Percentiles rank a stretch among this genome's conserved stretches.
Evolutionary conservation across 2,888 invertebrate genomes (phyloP).

Genomic region (Lucinisca nassula): DNA sequence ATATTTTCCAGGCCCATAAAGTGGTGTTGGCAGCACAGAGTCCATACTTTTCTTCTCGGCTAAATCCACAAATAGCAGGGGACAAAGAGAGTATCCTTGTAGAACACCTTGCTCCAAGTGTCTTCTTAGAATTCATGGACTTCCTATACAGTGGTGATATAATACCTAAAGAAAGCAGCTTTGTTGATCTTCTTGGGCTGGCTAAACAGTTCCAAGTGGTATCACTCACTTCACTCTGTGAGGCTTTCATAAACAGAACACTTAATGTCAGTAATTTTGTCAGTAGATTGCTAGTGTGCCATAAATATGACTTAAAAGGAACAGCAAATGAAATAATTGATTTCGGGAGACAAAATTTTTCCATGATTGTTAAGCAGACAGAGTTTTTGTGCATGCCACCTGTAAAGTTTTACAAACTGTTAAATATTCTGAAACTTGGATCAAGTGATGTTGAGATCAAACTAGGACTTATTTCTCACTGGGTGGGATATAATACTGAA

Average conservation of each 20-base stretch:
- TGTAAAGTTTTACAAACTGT: slow-evolving; percentile 49
- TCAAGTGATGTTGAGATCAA: slow-evolving; percentile 50
- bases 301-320: slow-evolving; percentile 90
- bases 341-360: slow-evolving; percentile 88
- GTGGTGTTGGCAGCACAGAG: slow-evolving; percentile 91
- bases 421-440: slow-evolving; percentile 52
- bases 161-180: slow-evolving; percentile 90
- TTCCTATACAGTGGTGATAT: slow-evolving; percentile 91
- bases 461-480: slow-evolving; percentile 63
- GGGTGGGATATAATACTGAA: slow-evolving; percentile 69
- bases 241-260: slow-evolving; percentile 90
- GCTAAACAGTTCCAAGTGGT: slow-evolving; percentile 91
- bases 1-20: slow-evolving; percentile 90
- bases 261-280: slow-evolving; percentile 90
- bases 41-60: slow-evolving; percentile 89
- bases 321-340: slow-evolving; percentile 89
- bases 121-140: slow-evolving; percentile 90
- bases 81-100: slow-evolving; percentile 21
- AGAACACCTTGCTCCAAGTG: slow-evolving; percentile 87
- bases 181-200: slow-evolving; percentile 90
- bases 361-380: slow-evolving; percentile 53
- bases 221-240: slow-evolving; percentile 90
- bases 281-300: slow-evolving; percentile 90
- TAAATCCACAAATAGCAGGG: slow-evolving; percentile 86
- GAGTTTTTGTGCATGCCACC: slow-evolving; percentile 47